Conservation (phyloP, 2,797 vertebrate genomes). For the Oryzias dopingdopingensis region DNA sequence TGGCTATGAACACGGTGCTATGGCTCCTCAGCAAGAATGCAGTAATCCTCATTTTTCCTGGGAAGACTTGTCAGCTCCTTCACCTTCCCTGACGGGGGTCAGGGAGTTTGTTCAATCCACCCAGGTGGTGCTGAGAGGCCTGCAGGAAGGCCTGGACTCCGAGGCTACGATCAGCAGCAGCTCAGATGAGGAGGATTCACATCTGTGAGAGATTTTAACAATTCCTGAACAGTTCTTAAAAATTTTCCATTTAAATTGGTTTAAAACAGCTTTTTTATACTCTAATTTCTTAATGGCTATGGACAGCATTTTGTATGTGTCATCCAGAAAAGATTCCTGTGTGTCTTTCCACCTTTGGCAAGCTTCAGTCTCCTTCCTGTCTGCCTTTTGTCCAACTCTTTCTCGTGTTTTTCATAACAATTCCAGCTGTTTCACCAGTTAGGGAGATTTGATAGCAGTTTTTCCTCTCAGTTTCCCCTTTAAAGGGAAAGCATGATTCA, state of each 20-base stretch:
- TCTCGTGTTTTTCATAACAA: slow-evolving; percentile 19
- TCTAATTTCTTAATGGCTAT: slow-evolving; percentile 16
- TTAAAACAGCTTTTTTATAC: no score
- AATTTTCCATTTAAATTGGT: no score
- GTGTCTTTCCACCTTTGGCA: slow-evolving; percentile 24
- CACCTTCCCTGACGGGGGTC: slow-evolving; percentile 68
- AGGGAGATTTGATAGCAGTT: slow-evolving; percentile 39
- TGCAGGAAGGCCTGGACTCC: slow-evolving; percentile 86
- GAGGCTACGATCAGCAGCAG: slow-evolving; percentile 93
- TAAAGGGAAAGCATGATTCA: slow-evolving; percentile 4
- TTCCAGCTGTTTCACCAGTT: slow-evolving; percentile 12
- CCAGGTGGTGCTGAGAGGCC: slow-evolving; percentile 74
- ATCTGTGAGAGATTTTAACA: slow-evolving; percentile 76
- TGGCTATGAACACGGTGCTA: background rate
- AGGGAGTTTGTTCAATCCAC: slow-evolving; percentile 75
- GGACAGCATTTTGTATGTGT: slow-evolving; percentile 6
- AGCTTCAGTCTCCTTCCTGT: slow-evolving; percentile 26
- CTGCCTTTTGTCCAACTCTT: slow-evolving; percentile 20
- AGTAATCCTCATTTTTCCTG: slow-evolving; percentile 20
- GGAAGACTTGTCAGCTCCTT: slow-evolving; percentile 40
- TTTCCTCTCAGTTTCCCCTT: slow-evolving; percentile 45
- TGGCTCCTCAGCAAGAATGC: slow-evolving; percentile 43
- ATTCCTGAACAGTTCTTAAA: no score
- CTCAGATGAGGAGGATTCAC: slow-evolving; percentile 85
- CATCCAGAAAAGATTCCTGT: slow-evolving; percentile 10